A percentile compares a stretch with the other conserved stretches of the same genome.
phyloP scores from a whole-genome alignment of 2,888 invertebrate species.

The Drymonia ruficornis region DNA sequence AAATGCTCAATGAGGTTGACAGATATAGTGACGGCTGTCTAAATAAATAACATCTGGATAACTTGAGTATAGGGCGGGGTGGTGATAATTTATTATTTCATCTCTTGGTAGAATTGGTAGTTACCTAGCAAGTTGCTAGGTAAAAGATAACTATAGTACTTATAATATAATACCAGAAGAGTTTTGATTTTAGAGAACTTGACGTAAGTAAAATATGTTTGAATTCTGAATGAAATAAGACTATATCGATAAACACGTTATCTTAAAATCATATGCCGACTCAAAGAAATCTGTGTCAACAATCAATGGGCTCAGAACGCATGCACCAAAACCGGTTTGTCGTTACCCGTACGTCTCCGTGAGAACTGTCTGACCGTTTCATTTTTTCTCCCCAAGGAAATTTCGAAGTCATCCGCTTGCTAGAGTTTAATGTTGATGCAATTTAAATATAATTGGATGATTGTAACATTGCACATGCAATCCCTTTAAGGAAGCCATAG shows the following conservation, averaged over 20 bases:
- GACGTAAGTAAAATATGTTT: background rate
- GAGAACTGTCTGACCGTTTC: constrained; percentile 35
- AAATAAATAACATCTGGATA: constrained; percentile 34
- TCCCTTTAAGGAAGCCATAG: background rate
- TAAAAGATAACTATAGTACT: too few species aligned
- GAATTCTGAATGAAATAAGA: background rate
- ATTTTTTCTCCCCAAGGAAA: constrained; percentile 24
- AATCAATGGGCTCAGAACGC: constrained; percentile 45
- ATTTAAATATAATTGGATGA: constrained; percentile 2
- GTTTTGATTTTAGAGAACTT: too few species aligned
- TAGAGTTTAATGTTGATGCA: constrained; percentile 4
- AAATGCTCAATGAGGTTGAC: constrained; percentile 23
- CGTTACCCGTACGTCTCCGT: constrained; percentile 33
- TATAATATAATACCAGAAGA: too few species aligned
- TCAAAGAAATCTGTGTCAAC: constrained; percentile 49
- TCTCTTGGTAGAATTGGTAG: too few species aligned
- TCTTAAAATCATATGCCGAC: constrained; percentile 5
- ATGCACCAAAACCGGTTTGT: constrained; percentile 53
- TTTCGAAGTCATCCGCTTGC: constrained; percentile 28
- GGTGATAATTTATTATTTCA: background rate
- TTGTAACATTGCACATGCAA: background rate
- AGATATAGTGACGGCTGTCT: constrained; percentile 33
- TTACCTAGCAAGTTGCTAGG: too few species aligned
- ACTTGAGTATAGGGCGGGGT: background rate
- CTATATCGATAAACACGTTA: background rate